Evolutionary conservation across 2,113 vertebrate species (phyloP).

Genomic region (Onychostruthus taczanowskii): DNA sequence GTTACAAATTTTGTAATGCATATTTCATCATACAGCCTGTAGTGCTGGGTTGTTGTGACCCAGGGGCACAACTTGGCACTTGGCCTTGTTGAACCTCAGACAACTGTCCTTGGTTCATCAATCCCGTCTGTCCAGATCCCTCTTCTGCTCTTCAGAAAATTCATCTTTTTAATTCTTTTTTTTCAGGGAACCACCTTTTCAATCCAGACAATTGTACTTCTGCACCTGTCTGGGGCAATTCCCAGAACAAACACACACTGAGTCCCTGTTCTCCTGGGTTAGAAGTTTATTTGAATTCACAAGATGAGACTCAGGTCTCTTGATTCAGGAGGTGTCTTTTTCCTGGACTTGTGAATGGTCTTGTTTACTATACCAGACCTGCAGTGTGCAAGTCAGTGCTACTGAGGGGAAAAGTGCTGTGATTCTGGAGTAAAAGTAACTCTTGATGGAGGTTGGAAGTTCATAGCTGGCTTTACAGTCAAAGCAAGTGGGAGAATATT

Average conservation of each 20-base stretch:
- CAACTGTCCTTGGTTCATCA: not conserved
- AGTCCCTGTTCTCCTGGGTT: not conserved
- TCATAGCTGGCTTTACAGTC: not conserved
- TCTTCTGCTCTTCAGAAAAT: not conserved
- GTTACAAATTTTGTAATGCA: not conserved
- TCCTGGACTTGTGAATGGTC: not conserved
- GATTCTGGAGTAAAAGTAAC: not conserved
- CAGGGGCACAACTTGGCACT: not conserved
- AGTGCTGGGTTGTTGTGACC: not conserved
- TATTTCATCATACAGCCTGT: not conserved
- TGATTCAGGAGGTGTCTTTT: not conserved
- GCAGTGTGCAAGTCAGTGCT: not conserved
- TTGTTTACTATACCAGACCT: not conserved
- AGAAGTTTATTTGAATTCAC: not conserved
- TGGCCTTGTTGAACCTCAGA: not conserved
- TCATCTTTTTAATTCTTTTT: not conserved
- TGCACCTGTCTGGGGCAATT: not conserved
- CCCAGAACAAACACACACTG: accelerated
- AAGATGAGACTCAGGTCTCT: not conserved
- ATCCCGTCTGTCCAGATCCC: not conserved
- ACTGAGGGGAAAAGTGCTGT: not conserved
- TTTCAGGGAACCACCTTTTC: not conserved
- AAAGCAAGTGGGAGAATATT: not conserved
- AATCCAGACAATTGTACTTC: not conserved
- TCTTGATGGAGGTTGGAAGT: not conserved